phyloP scores from a whole-genome alignment of 2,797 vertebrate genomes.

The Podargus strigoides region DNA sequence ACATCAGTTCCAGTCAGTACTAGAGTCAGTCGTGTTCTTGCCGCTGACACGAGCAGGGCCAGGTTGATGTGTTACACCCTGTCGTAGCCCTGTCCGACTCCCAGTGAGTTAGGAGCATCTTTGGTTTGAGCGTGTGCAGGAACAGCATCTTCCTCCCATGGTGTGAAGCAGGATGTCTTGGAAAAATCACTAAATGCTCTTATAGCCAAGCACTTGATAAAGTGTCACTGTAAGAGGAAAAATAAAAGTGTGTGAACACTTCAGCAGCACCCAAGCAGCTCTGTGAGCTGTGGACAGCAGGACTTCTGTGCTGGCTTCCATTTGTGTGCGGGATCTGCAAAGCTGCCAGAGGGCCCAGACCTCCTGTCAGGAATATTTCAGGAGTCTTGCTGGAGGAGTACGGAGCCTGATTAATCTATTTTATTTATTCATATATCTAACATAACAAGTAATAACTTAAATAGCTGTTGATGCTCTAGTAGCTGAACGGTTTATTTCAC shows the following conservation, averaged over 20 bases:
- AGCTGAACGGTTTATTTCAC: neutral
- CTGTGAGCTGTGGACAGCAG: neutral
- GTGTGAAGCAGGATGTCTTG: neutral
- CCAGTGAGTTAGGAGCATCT: neutral
- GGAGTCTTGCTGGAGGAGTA: neutral
- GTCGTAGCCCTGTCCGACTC: neutral
- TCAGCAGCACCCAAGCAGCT: neutral
- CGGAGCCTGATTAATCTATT: neutral
- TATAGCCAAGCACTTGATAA: neutral
- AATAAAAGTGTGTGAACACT: neutral
- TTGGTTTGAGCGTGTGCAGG: neutral
- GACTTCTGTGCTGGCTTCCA: neutral
- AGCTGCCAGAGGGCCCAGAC: neutral
- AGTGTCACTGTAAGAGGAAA: neutral
- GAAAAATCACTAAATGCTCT: neutral
- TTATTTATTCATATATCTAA: neutral
- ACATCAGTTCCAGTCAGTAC: neutral
- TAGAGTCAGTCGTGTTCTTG: neutral
- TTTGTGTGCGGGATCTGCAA: neutral
- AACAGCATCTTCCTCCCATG: neutral
- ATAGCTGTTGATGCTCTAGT: neutral
- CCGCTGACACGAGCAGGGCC: neutral
- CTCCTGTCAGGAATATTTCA: neutral
- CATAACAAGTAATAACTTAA: neutral
- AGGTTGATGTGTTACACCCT: neutral